Conservation (phyloP, 1,140 invertebrate species). For the Drosophila funebris region DNA sequence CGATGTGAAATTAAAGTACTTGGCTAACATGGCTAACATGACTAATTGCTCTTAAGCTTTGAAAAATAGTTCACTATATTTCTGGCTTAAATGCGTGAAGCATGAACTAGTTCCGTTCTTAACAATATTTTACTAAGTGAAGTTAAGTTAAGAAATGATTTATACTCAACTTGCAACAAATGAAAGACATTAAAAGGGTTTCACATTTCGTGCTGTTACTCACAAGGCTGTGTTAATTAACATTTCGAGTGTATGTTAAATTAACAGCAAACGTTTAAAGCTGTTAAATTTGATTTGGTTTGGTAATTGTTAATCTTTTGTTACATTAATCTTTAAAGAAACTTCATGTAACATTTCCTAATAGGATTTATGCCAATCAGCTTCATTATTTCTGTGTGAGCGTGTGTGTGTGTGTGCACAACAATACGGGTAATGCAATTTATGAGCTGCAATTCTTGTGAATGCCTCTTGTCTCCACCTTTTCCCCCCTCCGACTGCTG, state of each 20-base stretch:
- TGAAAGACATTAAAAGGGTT: too few relatives aligned
- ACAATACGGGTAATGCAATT: conserved; percentile 49
- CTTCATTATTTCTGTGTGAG: conserved; percentile 16
- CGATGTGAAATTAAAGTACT: background rate
- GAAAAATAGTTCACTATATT: background rate
- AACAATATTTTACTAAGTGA: background rate
- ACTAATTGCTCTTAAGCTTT: conserved; percentile 3
- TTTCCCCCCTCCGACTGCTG: background rate
- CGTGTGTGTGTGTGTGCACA: conserved; percentile 25
- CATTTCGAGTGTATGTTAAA: background rate
- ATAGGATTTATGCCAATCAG: conserved; percentile 41
- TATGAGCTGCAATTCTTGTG: conserved; percentile 47
- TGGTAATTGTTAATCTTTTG: background rate
- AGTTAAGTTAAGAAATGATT: too few relatives aligned
- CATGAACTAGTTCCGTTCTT: background rate
- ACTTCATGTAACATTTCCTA: conserved; percentile 21
- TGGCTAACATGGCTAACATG: background rate
- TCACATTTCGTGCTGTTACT: background rate
- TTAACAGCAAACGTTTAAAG: too few relatives aligned
- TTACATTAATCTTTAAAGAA: conserved; percentile 22
- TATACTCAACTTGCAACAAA: background rate
- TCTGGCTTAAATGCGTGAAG: background rate
- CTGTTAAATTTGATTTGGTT: too few relatives aligned
- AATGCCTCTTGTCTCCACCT: background rate
- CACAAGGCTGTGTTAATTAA: background rate